Percentiles rank a stretch among this genome's conserved stretches.
Evolutionary conservation across 2,113 vertebrate species (phyloP).

Genomic region (Procavia capensis): DNA sequence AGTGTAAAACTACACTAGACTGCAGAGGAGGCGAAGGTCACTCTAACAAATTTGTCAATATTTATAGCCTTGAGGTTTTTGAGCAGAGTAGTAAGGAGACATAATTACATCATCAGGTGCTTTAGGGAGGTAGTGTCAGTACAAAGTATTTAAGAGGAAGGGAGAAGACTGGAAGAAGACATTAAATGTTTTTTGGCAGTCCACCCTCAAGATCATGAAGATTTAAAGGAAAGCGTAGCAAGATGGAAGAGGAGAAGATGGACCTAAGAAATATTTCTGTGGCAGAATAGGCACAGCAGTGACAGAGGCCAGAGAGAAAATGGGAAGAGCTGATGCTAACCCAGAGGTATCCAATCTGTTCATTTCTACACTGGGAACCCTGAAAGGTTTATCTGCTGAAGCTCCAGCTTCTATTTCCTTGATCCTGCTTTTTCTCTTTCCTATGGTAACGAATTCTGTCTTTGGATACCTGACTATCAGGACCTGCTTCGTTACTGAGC

Average conservation of each 20-base stretch:
- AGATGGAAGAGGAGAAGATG: background rate
- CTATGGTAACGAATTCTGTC: too few relatives aligned
- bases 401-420: too few relatives aligned
- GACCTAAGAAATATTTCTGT: background rate
- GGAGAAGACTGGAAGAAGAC: background rate
- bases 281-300: background rate
- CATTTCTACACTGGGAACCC: too few relatives aligned
- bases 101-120: background rate
- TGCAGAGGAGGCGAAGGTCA: background rate
- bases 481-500: too few relatives aligned
- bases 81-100: background rate
- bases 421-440: too few relatives aligned
- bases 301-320: background rate
- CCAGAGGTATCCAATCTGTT: background rate
- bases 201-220: background rate
- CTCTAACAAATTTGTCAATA: background rate
- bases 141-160: background rate
- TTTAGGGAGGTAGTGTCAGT: background rate
- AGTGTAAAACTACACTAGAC: background rate
- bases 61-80: background rate
- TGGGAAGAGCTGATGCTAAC: background rate
- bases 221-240: background rate
- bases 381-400: too few relatives aligned
- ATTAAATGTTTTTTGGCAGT: background rate
- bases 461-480: too few relatives aligned